phyloP scores from a whole-genome alignment of 2,113 vertebrate genomes.

The Marcusenius ussheri region DNA sequence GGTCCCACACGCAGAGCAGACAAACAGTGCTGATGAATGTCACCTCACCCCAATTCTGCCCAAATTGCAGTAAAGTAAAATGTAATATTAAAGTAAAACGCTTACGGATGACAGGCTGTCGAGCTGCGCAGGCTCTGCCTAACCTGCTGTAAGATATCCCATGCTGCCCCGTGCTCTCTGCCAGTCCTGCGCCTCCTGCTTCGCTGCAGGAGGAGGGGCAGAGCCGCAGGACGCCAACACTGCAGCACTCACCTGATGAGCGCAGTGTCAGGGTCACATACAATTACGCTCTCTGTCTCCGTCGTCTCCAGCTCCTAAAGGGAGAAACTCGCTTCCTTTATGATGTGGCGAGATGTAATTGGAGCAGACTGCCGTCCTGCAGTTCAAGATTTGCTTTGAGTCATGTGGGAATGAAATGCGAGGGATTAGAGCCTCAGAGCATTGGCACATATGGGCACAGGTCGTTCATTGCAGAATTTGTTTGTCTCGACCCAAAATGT shows the following conservation, averaged over 20 bases:
- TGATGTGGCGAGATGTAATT: slow-evolving; percentile 34
- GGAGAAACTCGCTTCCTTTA: slow-evolving; percentile 30
- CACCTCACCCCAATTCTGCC: slow-evolving; percentile 22
- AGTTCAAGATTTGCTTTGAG: slow-evolving; percentile 19
- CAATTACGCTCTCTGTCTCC: slow-evolving; percentile 26
- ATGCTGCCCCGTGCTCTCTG: neutral
- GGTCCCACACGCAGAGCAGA: slow-evolving; percentile 29
- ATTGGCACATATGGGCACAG: no score
- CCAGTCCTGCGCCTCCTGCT: neutral
- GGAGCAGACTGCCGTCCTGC: slow-evolving; percentile 23
- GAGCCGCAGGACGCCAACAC: slow-evolving; percentile 36
- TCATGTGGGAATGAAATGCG: neutral
- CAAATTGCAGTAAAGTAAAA: slow-evolving; percentile 44
- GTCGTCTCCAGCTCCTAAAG: slow-evolving; percentile 30
- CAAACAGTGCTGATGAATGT: slow-evolving; percentile 44
- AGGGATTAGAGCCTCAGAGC: neutral
- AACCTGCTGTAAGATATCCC: slow-evolving; percentile 41
- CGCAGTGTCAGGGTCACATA: slow-evolving; percentile 35
- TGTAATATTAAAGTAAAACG: no score
- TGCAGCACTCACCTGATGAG: slow-evolving; percentile 52
- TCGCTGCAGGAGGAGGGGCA: slow-evolving; percentile 9
- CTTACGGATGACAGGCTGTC: neutral
- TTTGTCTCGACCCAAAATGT: neutral
- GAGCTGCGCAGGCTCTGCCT: slow-evolving; percentile 42
- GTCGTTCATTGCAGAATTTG: neutral